Base-by-base conservation (phyloP, 2,113 vertebrate genomes). In the Lynx canadensis region DNA sequence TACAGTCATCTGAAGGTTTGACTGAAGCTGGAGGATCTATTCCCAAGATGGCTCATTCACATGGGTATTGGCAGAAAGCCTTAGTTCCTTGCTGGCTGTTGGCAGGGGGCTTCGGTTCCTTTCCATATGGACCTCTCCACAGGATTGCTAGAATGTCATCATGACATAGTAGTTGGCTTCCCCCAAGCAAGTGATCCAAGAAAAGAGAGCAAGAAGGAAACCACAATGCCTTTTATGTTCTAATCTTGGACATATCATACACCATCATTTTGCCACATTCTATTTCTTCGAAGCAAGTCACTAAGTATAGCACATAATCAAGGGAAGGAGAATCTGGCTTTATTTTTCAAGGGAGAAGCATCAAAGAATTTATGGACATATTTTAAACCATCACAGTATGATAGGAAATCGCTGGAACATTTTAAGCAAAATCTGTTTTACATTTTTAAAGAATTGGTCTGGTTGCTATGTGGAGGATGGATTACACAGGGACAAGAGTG, bases 361-460 rank as follows among this genome's bases (percentile, higher is more conserved):
- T 57, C 52, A 83, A 79, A 87, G 48, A 83, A 76, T 81, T 85
- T 78, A 71, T 65, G 57, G n/a, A 52, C 63, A 71, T 92, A 69
- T 96, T 86, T 38, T 74, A 95, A 91, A 68, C 16, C 29, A 74
- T 74, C 76, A 76, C 57, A 88, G 65, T 80, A n/a, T 87, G 50
- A 45, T 52, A 68, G 12, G 21, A 91, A 90, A 36, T 55, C 73
- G 81, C 14, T 85, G 71, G 50, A 82, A 65, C 12, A 68, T 92
- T 95, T 92, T 79, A 60, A 66, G 10, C 74, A 73, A 82, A 3
- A 27, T 80, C 45, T 94, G 21, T 87, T 97, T 97, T 50, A 65
- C 36, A 66, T 93, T 89, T 85, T 66, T 60, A 55, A 92, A 74
- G 50, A 81, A 52, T 73, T 90, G 27, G 50, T 93, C 76, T 87